phyloP scores from a whole-genome alignment of 2,113 vertebrate genomes.

The Oryctolagus cuniculus region DNA sequence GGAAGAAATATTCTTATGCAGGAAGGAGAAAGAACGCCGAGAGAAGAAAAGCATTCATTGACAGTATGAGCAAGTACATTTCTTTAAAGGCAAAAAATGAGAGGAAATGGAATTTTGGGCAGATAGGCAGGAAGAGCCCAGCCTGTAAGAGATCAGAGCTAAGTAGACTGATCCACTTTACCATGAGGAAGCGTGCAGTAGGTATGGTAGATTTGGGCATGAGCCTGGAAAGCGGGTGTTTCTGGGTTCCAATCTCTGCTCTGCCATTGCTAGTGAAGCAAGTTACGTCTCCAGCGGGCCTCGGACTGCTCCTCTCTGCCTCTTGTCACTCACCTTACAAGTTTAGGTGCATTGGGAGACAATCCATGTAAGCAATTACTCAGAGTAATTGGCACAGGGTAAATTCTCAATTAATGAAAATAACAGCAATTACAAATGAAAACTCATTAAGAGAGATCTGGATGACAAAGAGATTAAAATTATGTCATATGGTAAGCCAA shows the following conservation, averaged over 20 bases:
- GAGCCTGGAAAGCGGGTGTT: neutral
- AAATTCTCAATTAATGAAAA: neutral
- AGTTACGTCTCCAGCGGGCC: neutral
- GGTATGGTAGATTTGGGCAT: rapidly evolving
- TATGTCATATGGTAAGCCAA: neutral
- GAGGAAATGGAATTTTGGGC: neutral
- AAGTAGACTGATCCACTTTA: neutral
- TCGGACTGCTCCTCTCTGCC: neutral
- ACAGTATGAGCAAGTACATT: neutral
- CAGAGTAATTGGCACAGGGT: neutral
- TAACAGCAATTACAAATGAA: neutral
- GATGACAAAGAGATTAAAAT: neutral
- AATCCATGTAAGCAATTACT: neutral
- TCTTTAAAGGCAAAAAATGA: neutral
- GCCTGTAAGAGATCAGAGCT: neutral
- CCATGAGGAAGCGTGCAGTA: neutral
- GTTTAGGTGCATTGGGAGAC: neutral
- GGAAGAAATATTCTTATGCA: neutral
- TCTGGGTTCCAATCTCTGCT: neutral
- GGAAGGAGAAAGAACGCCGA: neutral
- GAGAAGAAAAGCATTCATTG: neutral
- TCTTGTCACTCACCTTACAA: neutral
- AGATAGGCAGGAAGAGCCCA: neutral
- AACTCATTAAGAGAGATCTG: neutral
- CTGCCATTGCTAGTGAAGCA: neutral